Percentiles rank a stretch among this genome's conserved stretches.
Evolutionary conservation across 2,888 invertebrate genomes (phyloP).

Genomic region (Oscheius sp.): DNA sequence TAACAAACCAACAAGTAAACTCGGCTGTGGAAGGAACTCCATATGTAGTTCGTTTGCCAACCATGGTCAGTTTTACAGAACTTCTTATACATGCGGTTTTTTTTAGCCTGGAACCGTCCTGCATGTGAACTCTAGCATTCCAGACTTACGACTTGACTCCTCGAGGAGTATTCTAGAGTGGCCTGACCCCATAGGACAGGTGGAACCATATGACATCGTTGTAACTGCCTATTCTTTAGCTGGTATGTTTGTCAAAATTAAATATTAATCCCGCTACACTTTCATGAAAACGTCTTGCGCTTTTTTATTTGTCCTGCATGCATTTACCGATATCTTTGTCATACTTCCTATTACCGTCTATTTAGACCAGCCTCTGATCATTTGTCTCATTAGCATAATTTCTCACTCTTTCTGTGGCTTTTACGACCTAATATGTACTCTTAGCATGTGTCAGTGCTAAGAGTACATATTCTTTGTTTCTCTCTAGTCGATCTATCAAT

Average conservation of each 20-base stretch:
- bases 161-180: constrained; percentile 54
- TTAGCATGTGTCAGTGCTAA: too few species aligned
- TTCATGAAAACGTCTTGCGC: background rate
- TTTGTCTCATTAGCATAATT: too few species aligned
- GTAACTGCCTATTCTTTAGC: constrained; percentile 52
- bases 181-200: constrained; percentile 58
- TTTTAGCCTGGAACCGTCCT: constrained; percentile 36
- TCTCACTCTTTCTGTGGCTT: too few species aligned
- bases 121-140: constrained; percentile 54
- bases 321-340: too few species aligned
- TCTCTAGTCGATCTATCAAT: too few species aligned
- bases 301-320: too few species aligned
- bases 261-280: background rate
- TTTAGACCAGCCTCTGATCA: too few species aligned
- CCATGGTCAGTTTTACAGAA: constrained; percentile 32
- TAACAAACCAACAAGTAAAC: constrained; percentile 54
- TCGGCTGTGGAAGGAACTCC: constrained; percentile 58
- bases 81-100: background rate
- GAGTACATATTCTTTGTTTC: too few species aligned
- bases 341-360: too few species aligned
- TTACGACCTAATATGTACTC: too few species aligned
- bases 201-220: constrained; percentile 52
- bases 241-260: constrained; percentile 28
- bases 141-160: constrained; percentile 50
- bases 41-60: constrained; percentile 61